phyloP scores from a whole-genome alignment of 23 tunicate species.

The Oikopleura albicans region DNA sequence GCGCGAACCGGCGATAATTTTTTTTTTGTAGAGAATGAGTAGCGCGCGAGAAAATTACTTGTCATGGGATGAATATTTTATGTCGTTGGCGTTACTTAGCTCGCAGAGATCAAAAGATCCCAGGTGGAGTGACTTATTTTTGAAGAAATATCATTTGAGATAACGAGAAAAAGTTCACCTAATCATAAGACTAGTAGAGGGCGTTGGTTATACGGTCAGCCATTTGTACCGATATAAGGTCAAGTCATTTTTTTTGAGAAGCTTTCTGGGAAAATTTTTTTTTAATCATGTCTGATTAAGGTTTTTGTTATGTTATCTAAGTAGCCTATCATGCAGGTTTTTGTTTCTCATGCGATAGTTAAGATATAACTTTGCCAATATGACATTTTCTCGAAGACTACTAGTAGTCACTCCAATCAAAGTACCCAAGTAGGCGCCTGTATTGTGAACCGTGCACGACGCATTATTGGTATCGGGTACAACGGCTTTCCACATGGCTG shows the following conservation, averaged over 20 bases:
- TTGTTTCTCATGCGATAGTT: not conserved
- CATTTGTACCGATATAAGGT: too few relatives aligned
- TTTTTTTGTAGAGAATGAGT: too few relatives aligned
- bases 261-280: too few relatives aligned
- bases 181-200: too few relatives aligned
- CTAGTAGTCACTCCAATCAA: not conserved
- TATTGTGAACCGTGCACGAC: conserved; percentile 68
- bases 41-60: conserved; percentile 29
- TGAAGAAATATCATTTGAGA: too few relatives aligned
- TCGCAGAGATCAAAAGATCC: conserved; percentile 97
- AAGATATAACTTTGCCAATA: not conserved
- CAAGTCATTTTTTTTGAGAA: too few relatives aligned
- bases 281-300: too few relatives aligned
- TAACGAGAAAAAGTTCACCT: too few relatives aligned
- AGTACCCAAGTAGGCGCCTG: conserved; percentile 78
- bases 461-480: conserved; percentile 94
- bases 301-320: not conserved
- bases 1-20: too few relatives aligned
- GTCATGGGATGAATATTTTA: conserved; percentile 91
- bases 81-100: conserved; percentile 85
- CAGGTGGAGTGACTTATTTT: too few relatives aligned
- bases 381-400: not conserved
- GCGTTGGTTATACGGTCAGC: too few relatives aligned
- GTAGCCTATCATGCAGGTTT: not conserved
- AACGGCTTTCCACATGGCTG: conserved; percentile 93